Evolutionary conservation across 64 coral and sea anemone genomes (phyloP).

Genomic region (Montipora capricornis): DNA sequence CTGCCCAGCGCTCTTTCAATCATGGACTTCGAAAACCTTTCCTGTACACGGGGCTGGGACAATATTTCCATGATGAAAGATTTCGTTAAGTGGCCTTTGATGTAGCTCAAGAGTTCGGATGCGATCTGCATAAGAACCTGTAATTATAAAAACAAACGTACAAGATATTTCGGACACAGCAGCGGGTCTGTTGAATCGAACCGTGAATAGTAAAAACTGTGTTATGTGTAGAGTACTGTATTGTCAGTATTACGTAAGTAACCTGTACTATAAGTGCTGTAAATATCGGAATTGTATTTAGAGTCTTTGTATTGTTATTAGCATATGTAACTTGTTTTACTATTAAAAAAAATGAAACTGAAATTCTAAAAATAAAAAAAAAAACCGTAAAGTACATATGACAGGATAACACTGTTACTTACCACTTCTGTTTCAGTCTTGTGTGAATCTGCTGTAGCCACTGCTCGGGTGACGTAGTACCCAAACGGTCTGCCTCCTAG

Average conservation of each 20-base stretch:
- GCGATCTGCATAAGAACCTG: not conserved
- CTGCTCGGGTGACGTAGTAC: slow-evolving; percentile 59
- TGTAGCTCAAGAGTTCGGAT: not conserved
- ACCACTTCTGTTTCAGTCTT: slow-evolving; percentile 28
- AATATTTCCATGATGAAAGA: slow-evolving; percentile 3
- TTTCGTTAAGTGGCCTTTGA: not conserved
- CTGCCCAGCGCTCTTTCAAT: slow-evolving; percentile 1
- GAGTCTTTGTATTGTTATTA: too few relatives aligned
- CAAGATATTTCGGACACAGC: not conserved
- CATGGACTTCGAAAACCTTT: not conserved
- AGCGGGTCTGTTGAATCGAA: not conserved
- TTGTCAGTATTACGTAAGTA: too few relatives aligned
- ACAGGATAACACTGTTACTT: not conserved
- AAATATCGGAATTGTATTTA: too few relatives aligned
- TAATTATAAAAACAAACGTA: not conserved
- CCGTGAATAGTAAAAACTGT: not conserved
- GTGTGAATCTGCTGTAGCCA: slow-evolving; percentile 15
- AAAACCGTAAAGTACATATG: too few relatives aligned
- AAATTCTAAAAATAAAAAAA: too few relatives aligned
- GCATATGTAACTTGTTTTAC: too few relatives aligned
- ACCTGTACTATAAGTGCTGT: too few relatives aligned
- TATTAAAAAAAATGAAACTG: too few relatives aligned
- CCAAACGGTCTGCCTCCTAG: slow-evolving; percentile 38
- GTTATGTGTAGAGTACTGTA: too few relatives aligned
- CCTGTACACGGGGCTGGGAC: not conserved